phyloP scores from a whole-genome alignment of 2,113 vertebrate species.

The Talpa occidentalis region DNA sequence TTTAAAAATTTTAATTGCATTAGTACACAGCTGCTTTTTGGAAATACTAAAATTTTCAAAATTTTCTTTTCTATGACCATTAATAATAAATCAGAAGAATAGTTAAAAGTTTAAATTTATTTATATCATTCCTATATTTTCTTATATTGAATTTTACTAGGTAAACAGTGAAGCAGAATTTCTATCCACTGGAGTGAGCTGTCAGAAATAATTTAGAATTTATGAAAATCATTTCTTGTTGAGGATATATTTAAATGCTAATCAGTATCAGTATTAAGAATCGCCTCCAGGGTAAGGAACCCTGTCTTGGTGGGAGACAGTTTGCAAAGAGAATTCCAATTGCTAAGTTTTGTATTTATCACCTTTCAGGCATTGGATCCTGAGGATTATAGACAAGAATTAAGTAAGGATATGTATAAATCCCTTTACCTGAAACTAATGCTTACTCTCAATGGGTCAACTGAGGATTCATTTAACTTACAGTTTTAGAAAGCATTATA shows the following conservation, averaged over 20 bases:
- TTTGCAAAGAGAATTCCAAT: background rate
- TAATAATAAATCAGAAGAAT: background rate
- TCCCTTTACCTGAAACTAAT: conserved; percentile 30
- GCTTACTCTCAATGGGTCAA: background rate
- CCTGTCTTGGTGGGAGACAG: background rate
- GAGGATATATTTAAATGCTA: background rate
- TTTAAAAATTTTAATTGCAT: background rate
- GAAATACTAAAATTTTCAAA: background rate
- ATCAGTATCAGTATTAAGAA: background rate
- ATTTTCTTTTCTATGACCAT: background rate
- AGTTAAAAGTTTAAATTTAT: background rate
- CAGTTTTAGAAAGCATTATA: background rate
- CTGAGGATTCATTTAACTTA: conserved; percentile 4
- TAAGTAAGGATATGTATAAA: background rate
- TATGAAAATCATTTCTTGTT: background rate
- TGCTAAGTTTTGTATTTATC: background rate
- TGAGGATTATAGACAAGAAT: background rate
- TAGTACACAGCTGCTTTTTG: background rate
- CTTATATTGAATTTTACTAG: background rate
- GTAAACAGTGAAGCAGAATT: background rate
- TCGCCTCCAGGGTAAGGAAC: background rate
- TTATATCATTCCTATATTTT: background rate
- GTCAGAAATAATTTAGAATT: background rate
- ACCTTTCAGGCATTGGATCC: background rate
- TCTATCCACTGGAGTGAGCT: background rate